These are phyloP conservation scores for Macropodus opercularis DNA, from an alignment of 2,797 vertebrate species.

Conservation along the genomic window DNA sequence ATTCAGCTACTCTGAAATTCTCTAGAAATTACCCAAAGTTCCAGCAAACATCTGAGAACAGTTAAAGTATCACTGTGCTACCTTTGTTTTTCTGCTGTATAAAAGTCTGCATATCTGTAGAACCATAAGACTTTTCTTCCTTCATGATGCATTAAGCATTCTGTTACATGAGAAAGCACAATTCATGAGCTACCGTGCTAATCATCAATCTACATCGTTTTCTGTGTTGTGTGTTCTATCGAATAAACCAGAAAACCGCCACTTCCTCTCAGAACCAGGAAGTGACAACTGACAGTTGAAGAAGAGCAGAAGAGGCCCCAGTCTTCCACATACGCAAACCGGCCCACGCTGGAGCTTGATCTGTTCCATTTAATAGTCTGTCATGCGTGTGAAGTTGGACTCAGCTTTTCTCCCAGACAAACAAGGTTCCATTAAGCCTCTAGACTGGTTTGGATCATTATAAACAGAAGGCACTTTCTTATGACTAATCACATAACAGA, in stretches of 20 bases:
- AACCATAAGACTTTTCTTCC: too few species aligned
- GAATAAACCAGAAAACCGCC: constrained; percentile 48
- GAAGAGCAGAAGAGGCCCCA: background rate
- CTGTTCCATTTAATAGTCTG: background rate
- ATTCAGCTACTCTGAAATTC: too few species aligned
- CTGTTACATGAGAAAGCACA: background rate
- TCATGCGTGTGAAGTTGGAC: background rate
- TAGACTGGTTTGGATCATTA: background rate
- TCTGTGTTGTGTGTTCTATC: constrained; percentile 8
- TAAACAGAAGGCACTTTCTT: constrained; percentile 31
- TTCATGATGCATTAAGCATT: too few species aligned
- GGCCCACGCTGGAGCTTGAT: background rate
- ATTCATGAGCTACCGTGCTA: background rate
- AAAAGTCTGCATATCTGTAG: too few species aligned
- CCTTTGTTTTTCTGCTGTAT: too few species aligned
- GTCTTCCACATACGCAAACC: background rate
- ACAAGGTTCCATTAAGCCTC: constrained; percentile 38
- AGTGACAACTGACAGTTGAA: constrained; percentile 48
- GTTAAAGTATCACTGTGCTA: too few species aligned
- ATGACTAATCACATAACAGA: background rate
- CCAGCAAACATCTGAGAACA: too few species aligned
- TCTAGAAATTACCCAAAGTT: too few species aligned
- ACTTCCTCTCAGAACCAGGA: constrained; percentile 66
- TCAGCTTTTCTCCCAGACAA: constrained; percentile 26
- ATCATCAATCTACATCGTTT: constrained; percentile 10